Percentiles rank a stretch among this genome's conserved stretches.
These are phyloP conservation scores for Marisa cornuarietis DNA, from an alignment of 1,140 invertebrate species.

Conservation along the genomic window DNA sequence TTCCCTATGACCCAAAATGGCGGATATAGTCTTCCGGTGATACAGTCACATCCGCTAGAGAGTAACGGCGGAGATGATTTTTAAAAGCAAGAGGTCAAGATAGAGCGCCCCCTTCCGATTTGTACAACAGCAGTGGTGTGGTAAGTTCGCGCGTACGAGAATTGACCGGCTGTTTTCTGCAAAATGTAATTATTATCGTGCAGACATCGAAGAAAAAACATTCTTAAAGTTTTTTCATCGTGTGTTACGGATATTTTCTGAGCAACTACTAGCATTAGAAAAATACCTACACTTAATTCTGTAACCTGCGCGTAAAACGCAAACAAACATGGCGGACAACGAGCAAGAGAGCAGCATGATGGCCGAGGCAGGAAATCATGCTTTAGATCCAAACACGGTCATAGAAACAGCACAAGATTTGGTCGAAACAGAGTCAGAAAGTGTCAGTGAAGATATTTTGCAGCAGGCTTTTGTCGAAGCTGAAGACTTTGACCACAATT, in stretches of 20 bases:
- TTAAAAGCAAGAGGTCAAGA: slow-evolving; percentile 6
- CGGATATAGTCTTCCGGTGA: neutral
- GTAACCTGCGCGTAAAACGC: slow-evolving; percentile 22
- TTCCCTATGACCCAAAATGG: neutral
- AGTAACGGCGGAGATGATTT: neutral
- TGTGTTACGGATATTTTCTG: neutral
- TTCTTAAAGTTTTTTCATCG: neutral
- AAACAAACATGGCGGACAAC: slow-evolving; percentile 59
- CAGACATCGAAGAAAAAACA: neutral
- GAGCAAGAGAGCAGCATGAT: slow-evolving; percentile 42
- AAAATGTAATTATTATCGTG: neutral
- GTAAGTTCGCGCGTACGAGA: slow-evolving; percentile 28
- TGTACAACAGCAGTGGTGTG: slow-evolving; percentile 15
- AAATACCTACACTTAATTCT: slow-evolving; percentile 6
- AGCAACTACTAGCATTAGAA: neutral
- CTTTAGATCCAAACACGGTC: slow-evolving; percentile 30
- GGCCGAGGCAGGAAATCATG: slow-evolving; percentile 42
- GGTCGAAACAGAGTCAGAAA: slow-evolving; percentile 18
- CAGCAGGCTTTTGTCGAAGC: slow-evolving; percentile 64
- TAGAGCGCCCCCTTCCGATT: slow-evolving; percentile 31
- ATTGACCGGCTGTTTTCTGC: neutral
- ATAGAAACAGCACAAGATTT: slow-evolving; percentile 29
- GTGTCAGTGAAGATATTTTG: slow-evolving; percentile 62
- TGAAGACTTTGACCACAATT: slow-evolving; percentile 39
- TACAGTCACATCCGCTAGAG: neutral